Evolutionary conservation across 2,797 vertebrate genomes (phyloP).

Genomic region (Sebastes trivittatus): DNA sequence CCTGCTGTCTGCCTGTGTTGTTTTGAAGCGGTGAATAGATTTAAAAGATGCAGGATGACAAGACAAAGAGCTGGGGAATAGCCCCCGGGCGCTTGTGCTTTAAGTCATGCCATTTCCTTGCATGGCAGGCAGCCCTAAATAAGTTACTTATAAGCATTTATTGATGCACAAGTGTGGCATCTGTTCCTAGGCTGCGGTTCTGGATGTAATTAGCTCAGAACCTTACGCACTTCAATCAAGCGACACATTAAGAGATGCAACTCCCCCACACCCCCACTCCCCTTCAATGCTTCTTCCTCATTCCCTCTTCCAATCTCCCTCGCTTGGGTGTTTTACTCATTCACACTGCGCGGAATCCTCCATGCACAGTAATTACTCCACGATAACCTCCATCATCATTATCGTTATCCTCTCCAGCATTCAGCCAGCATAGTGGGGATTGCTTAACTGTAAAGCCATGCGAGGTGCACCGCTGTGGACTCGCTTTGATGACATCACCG

Average conservation of each 20-base stretch:
- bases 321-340: conserved; percentile 73
- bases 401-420: conserved; percentile 70
- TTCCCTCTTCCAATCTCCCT: conserved; percentile 66
- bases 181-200: conserved; percentile 81
- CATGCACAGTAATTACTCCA: conserved; percentile 77
- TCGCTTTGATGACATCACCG: conserved; percentile 60
- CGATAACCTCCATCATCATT: conserved; percentile 80
- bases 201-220: conserved; percentile 84
- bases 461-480: conserved; percentile 45
- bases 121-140: conserved; percentile 86
- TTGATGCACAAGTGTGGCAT: conserved; percentile 87
- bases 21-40: conserved; percentile 84
- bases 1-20: conserved; percentile 82
- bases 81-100: conserved; percentile 81
- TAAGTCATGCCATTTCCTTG: conserved; percentile 87
- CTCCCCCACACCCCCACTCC: conserved; percentile 12
- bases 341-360: conserved; percentile 71
- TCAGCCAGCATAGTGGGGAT: conserved; percentile 45
- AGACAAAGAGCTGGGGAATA: conserved; percentile 84
- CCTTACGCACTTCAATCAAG: conserved; percentile 83
- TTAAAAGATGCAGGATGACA: conserved; percentile 87
- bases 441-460: conserved; percentile 57
- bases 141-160: conserved; percentile 89
- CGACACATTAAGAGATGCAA: conserved; percentile 75
- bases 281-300: conserved; percentile 50